Evolutionary conservation across 2,888 invertebrate species (phyloP), one percentile per base, ranked within the genome.

Genomic region (Diachrysia chrysitis): DNA sequence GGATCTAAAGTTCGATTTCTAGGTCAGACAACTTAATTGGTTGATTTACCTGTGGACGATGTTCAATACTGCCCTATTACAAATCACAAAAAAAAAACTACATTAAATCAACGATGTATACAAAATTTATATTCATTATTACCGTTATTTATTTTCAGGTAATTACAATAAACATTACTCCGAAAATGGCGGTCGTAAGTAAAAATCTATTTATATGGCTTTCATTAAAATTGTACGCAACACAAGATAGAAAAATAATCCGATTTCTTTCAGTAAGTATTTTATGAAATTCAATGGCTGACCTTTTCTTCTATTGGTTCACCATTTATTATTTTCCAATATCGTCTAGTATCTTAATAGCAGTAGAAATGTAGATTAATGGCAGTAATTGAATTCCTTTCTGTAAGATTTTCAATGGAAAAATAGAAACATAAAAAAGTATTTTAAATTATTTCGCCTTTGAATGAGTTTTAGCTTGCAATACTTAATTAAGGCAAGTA

Each of bases 171-270:
- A 42, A 54, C n/a, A 5, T 29, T 29, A n/a, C 66, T 71, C 58
- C 53, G 64, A 14, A 60, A 29, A 29, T 60, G 19, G 17, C 25
- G 14, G 35, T 14, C 58, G 73, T 76, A 73, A 77, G 76, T 76
- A 60, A 69, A 76, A 51, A 4, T 16, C 25, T 67, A 56, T 63
- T 63, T 69, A 42, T 19, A 51, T 32, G 55, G 54, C 58, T 21
- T 74, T 68, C 73, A 68, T 77, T 70, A 73, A 73, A 78, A 60
- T 70, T 67, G 58, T 12, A 16, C 57, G 78, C 59, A 55, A 77
- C 68, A 66, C 35, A 57, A 58, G 57, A 29, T 71, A 19, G 53
- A 53, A 37, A 65, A 69, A 68, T 63, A 69, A 63, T 53, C 53
- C 35, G 48, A 21, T 59, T 68, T 25, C 54, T 37, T 35, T 17